Conservation (phyloP, 2,113 vertebrate genomes). For the Caretta caretta region DNA sequence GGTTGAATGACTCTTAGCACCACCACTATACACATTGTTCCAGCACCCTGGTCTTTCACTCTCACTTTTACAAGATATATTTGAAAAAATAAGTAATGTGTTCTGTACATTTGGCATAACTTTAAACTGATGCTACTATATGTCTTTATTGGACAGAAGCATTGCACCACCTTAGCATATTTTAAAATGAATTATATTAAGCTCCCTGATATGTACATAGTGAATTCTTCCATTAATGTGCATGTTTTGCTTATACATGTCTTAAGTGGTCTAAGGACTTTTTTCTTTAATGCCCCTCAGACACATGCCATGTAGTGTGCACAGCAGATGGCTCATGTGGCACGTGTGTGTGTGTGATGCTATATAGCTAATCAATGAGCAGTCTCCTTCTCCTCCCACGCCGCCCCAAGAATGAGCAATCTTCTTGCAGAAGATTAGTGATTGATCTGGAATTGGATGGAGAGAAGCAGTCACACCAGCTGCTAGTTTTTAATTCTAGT, state of each 20-base stretch:
- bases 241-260: background rate
- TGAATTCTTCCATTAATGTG: background rate
- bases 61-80: background rate
- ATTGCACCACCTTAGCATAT: background rate
- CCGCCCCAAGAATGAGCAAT: background rate
- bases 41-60: accelerated
- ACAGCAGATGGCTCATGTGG: background rate
- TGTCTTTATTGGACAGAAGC: background rate
- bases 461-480: conserved; percentile 5
- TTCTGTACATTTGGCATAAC: background rate
- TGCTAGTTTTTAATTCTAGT: background rate
- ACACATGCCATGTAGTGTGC: accelerated
- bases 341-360: background rate
- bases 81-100: background rate
- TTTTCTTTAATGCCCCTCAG: background rate
- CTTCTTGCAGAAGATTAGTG: conserved; percentile 12
- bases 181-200: background rate
- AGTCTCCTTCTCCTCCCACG: background rate
- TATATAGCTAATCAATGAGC: background rate
- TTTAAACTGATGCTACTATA: background rate
- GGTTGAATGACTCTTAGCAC: background rate
- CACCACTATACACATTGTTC: background rate
- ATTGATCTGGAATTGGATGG: conserved; percentile 21
- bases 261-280: background rate
- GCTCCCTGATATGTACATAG: accelerated